Conservation (phyloP, 2,888 invertebrate species). For the Carcina quercana region DNA sequence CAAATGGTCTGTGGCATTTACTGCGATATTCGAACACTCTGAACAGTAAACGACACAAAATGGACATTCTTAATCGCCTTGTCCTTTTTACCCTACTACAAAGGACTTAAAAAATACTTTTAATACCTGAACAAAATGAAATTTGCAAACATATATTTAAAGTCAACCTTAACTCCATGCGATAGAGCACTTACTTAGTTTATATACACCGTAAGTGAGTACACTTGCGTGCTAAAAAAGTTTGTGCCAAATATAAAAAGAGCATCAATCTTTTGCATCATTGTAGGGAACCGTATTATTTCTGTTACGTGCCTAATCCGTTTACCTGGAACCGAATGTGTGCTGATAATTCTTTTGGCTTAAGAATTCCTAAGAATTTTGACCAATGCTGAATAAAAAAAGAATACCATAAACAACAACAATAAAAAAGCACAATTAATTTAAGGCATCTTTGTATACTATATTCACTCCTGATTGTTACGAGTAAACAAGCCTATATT, state of each 20-base stretch:
- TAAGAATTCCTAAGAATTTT: no score
- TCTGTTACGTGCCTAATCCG: constrained; percentile 3
- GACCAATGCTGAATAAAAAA: no score
- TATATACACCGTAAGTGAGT: background rate
- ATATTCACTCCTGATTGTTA: no score
- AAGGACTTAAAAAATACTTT: constrained; percentile 26
- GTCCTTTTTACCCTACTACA: constrained; percentile 58
- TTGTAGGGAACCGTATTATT: constrained; percentile 27
- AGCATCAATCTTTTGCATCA: constrained; percentile 52
- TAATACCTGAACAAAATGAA: background rate
- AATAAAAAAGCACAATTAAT: no score
- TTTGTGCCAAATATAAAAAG: constrained; percentile 26
- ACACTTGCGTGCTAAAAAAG: constrained; percentile 24
- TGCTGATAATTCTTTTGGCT: no score
- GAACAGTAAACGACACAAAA: constrained; percentile 52
- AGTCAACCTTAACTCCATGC: no score
- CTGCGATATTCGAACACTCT: constrained; percentile 35
- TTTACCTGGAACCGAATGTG: no score
- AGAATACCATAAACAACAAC: no score
- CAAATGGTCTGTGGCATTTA: constrained; percentile 64
- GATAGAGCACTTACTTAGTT: background rate
- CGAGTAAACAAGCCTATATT: no score
- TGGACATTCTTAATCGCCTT: constrained; percentile 65
- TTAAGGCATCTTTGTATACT: no score
- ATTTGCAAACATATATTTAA: no score